Base-by-base conservation (phyloP, 2,888 invertebrate species). In the Volucella bombylans region DNA sequence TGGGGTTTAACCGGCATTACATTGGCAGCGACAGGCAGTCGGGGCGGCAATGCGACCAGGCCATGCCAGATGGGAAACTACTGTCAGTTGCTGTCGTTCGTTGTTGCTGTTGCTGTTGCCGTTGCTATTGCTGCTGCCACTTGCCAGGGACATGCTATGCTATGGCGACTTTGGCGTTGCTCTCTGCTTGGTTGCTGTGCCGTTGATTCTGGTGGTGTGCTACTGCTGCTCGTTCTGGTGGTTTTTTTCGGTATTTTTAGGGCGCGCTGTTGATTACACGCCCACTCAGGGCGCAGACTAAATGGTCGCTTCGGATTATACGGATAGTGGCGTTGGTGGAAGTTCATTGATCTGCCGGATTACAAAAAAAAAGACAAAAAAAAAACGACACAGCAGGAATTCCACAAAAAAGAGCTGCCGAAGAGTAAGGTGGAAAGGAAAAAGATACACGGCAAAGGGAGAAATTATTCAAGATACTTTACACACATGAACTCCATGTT, bases 201-300 rank as follows among this genome's bases (percentile, higher is more conserved):
- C 6, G 31, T 31, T 31, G 31, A 31, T 31, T 4, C 31, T 31
- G 31, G 31, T 43, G 9, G n/a, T 54, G 11, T 65, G 61, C 11
- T 74, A 54, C 49, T 50, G 61, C 41, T 59, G n/a, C 38, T 52
- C 61, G 15, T 47, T 55, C 14, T 47, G 62, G 52, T 73, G 62
- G 68, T 65, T 41, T 50, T 62, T 79, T 78, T 78, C 23, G 80
- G 54, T 76, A 80, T 81, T 85, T 78, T 85, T 81, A 85, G 85
- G 85, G 85, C 85, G 85, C 81, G 57, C 72, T 81, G 85, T 65
- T 81, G 81, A 77, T 76, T 85, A 85, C 85, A 85, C 85, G 85
- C 85, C 85, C 85, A 85, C 85, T 85, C 83, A 69, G 59, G 10
- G 41, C 39, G 15, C 11, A 39, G 45, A 49, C 74, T 11, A 38